phyloP scores from a whole-genome alignment of 2,797 vertebrate genomes.

The Strix occidentalis region DNA sequence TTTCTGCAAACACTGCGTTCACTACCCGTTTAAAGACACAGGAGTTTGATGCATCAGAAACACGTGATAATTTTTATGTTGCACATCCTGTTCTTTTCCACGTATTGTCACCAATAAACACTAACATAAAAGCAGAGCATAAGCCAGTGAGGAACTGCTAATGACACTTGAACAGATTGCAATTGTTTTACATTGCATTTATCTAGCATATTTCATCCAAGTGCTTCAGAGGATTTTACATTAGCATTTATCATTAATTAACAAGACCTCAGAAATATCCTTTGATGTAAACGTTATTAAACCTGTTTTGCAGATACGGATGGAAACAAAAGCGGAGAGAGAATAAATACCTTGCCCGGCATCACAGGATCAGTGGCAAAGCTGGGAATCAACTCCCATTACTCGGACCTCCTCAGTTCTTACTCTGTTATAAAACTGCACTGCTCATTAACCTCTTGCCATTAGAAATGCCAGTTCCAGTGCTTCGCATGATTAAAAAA shows the following conservation, averaged over 20 bases:
- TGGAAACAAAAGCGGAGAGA: background rate
- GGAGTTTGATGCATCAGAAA: background rate
- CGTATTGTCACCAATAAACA: background rate
- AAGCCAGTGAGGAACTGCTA: background rate
- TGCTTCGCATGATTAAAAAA: background rate
- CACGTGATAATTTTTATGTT: background rate
- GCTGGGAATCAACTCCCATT: background rate
- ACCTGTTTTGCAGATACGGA: background rate
- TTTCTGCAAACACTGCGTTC: background rate
- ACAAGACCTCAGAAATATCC: background rate
- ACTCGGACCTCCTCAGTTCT: background rate
- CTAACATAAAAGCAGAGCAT: background rate
- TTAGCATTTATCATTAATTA: background rate
- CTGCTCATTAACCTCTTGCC: conserved; percentile 9
- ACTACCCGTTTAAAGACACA: background rate
- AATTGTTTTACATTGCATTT: background rate
- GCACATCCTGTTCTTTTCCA: background rate
- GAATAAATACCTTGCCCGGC: background rate
- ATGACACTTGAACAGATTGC: background rate
- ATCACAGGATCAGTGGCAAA: background rate
- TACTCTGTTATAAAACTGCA: background rate
- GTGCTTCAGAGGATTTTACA: background rate
- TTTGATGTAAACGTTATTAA: background rate
- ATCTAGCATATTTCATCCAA: background rate
- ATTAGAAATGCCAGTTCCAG: background rate